Base-by-base conservation (phyloP, 2,888 invertebrate genomes). In the Mythimna albipuncta region DNA sequence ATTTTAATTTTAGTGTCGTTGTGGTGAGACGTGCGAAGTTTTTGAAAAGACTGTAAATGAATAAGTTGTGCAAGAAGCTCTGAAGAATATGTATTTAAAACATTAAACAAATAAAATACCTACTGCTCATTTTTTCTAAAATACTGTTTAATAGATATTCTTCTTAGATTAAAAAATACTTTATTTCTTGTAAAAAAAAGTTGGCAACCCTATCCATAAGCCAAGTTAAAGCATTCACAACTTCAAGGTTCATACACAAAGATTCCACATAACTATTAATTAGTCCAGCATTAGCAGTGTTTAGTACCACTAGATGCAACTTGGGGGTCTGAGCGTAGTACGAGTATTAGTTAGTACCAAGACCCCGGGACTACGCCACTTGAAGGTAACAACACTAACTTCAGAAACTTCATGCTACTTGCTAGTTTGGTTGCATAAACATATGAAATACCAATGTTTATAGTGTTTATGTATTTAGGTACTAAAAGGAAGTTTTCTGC, bases 301-400 rank as follows among this genome's bases (percentile, higher is more conserved):
- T 78, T 69, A 65, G 70, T 72, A 75, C 54, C 68, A 16, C 21
- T 75, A 19, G 38, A 47, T 69, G 72, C 67, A 82, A 87, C 72
- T 78, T 74, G 10, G 11, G 44, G 52, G n/a, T 13, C 44, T 70
- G 71, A 77, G 41, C 76, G 73, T 67, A 78, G 72, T 61, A 41
- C 80, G 84, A 87, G 86, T 84, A 89, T 83, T 85, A 88, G 84
- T 87, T 86, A 57, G 61, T 85, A 84, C 62, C 61, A 10, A 70
- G 58, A 64, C 68, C 64, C 11, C 26, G 35, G 32, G 65, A 66
- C 66, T 54, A 68, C 41, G 16, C 58, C 50, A 79, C 74, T 82
- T 78, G 65, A 50, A 66, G 69, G 44, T 5, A 11, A 44, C 50
- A 21, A 35, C 59, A 64, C 63, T 73, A 73, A 80, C 83, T 81